Base-by-base conservation (phyloP, 2,888 invertebrate species). In the Dolichomitus sp. region DNA sequence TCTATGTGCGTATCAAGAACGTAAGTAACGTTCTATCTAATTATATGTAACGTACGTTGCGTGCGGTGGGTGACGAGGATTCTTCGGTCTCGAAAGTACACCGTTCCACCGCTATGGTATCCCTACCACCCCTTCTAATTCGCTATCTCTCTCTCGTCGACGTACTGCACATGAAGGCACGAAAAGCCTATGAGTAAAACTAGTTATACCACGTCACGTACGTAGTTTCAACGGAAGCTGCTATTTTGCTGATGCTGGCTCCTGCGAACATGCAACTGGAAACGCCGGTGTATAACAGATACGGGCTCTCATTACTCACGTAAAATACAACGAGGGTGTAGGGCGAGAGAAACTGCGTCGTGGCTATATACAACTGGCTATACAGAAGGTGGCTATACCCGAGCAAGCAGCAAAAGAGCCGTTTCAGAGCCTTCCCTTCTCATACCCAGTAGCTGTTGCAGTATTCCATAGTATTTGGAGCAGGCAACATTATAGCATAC, bases 161-260 rank as follows among this genome's bases (percentile, higher is more conserved):
- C 57, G 33, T 11, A 57, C 57, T 14, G n/a, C 57, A 30, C 14
- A n/a, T 33, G 33, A 59, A 59, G 33, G 7, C n/a, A 59, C 57
- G 57, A 59, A 76, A 66, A 48, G 23, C 61, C 66, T 73, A 65
- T 45, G 70, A 11, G 57, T 70, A 66, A 76, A 80, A 76, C 76
- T 45, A 33, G 57, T 81, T 76, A 77, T 77, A 69, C 65, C 27
- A 4, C 72, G 76, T 77, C 76, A 81, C 81, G 72, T 77, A 81
- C 50, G 40, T 50, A 69, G 68, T 81, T 81, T 77, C 69, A 69
- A 50, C 27, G 63, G 48, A 65, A 78, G 48, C 72, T 73, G 42
- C 70, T 68, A 65, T 61, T 27, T 72, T 33, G 52, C 63, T 40
- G 14, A 52, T 30, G 33, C 45, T 37, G 59, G 57, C 57, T 59